Evolutionary conservation across 2,113 vertebrate species (phyloP).

Genomic region (Indicator indicator): DNA sequence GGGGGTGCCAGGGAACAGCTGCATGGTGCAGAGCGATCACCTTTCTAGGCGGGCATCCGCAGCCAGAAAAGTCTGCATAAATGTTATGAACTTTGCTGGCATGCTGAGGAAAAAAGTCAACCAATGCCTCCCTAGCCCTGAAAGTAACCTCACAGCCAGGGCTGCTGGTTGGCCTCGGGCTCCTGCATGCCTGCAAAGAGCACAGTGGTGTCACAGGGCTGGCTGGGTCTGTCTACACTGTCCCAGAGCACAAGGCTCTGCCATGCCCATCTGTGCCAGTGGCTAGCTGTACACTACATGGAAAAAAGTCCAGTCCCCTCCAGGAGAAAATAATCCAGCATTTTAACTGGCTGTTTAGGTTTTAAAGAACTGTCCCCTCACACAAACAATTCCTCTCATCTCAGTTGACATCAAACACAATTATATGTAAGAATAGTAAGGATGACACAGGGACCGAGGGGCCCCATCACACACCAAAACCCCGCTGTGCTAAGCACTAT

Average conservation of each 20-base stretch:
- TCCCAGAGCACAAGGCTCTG: accelerated
- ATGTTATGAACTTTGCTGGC: not conserved
- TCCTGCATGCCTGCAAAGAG: accelerated
- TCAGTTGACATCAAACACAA: not conserved
- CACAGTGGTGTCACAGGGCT: not conserved
- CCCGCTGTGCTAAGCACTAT: not conserved
- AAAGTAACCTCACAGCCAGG: not conserved
- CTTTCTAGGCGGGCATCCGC: accelerated
- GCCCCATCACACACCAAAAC: not conserved
- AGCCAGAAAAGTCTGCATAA: not conserved
- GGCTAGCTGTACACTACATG: accelerated
- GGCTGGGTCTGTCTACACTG: not conserved
- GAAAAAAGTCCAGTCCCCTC: not conserved
- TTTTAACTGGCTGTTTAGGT: not conserved
- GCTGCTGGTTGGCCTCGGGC: not conserved
- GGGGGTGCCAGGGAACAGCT: not conserved
- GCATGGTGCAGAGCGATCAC: not conserved
- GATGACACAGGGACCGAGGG: not conserved
- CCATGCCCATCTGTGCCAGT: accelerated
- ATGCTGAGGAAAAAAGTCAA: not conserved
- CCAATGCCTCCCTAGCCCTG: not conserved
- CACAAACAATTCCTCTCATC: not conserved
- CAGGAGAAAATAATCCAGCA: not conserved
- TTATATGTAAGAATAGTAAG: not conserved
- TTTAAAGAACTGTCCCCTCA: not conserved